Conservation (phyloP, 2,888 invertebrate species). For the Caenorhabditis afra region DNA sequence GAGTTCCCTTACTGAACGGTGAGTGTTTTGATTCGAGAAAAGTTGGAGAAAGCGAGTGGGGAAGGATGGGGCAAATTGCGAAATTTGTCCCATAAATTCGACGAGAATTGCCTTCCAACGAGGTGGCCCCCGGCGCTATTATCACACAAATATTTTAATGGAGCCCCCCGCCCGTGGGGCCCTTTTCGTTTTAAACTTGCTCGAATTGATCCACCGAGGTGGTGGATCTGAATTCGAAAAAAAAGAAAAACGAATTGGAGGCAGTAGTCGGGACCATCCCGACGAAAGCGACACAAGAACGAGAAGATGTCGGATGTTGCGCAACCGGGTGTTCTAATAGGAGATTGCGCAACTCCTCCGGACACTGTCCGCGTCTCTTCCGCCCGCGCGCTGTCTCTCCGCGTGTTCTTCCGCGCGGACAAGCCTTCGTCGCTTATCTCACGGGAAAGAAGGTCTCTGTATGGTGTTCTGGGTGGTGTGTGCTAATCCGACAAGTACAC, state of each 20-base stretch:
- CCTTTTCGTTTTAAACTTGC: background rate
- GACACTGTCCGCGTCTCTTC: constrained; percentile 27
- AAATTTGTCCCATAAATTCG: constrained; percentile 21
- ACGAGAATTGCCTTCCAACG: constrained; percentile 7
- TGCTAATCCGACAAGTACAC: constrained; percentile 55
- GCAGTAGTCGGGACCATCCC: background rate
- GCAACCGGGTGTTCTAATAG: constrained; percentile 46
- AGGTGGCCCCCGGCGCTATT: constrained; percentile 5
- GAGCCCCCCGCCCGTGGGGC: background rate
- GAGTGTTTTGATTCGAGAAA: background rate
- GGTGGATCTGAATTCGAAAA: too few relatives aligned
- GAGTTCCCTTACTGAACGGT: too few relatives aligned
- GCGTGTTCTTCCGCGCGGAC: background rate
- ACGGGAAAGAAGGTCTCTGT: constrained; percentile 5
- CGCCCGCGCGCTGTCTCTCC: constrained; percentile 10
- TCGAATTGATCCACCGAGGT: too few relatives aligned
- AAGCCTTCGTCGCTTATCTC: constrained; percentile 32
- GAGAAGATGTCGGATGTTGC: constrained; percentile 10
- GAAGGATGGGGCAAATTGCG: background rate
- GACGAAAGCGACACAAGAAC: background rate
- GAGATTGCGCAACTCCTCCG: constrained; percentile 43
- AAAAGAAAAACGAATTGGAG: background rate
- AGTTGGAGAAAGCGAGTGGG: background rate
- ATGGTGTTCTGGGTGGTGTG: constrained; percentile 11
- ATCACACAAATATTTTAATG: constrained; percentile 56